These are phyloP conservation scores for Camponotus floridanus DNA, from an alignment of 1,140 invertebrate genomes.

Conservation along the genomic window DNA sequence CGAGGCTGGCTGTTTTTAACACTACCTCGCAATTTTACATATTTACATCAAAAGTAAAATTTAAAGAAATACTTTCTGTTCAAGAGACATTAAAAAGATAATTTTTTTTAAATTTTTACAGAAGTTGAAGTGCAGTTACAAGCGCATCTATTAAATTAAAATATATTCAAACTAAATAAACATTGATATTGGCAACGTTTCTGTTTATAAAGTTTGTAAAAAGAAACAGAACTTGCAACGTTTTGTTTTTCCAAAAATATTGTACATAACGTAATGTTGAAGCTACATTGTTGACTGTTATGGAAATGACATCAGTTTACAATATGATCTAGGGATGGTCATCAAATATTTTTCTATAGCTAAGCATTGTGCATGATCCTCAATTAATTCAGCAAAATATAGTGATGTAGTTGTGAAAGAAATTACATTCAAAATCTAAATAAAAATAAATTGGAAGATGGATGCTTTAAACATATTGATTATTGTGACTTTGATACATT, in stretches of 20 bases:
- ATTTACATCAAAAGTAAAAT: not conserved
- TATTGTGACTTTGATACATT: constrained; percentile 87
- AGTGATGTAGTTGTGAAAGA: constrained; percentile 30
- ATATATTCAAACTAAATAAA: not conserved
- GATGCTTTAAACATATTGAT: constrained; percentile 81
- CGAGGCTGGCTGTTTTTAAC: no score
- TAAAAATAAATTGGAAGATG: constrained; percentile 77
- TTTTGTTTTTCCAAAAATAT: not conserved
- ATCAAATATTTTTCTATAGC: not conserved
- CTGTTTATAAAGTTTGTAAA: constrained; percentile 11
- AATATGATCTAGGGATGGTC: constrained; percentile 16
- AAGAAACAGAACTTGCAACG: not conserved
- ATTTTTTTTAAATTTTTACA: no score
- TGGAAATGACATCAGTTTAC: not conserved
- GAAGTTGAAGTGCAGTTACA: no score
- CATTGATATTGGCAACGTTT: not conserved
- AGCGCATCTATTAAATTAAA: not conserved
- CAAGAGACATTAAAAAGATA: not conserved
- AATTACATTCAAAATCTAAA: not conserved
- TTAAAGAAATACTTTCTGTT: not conserved
- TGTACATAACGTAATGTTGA: constrained; percentile 15
- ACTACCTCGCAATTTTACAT: no score
- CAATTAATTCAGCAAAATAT: not conserved
- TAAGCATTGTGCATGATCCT: not conserved
- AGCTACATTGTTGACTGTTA: not conserved